Evolutionary conservation across 2,888 invertebrate genomes (phyloP), one percentile per base, ranked within the genome.

Genomic region (Tetramorium bicarinatum): DNA sequence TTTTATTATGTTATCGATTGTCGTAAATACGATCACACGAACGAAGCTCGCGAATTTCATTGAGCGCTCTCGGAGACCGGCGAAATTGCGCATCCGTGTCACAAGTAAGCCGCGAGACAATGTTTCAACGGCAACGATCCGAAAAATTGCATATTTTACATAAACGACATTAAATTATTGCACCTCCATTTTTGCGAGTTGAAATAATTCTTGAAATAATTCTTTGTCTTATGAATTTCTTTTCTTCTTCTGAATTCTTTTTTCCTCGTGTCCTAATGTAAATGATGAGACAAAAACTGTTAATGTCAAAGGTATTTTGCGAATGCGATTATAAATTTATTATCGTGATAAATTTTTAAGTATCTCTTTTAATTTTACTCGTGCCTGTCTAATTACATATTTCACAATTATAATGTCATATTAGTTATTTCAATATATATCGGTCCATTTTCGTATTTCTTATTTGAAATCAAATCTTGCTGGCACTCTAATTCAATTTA

Each of bases 101-200:
- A 44, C 21, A 56, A 77, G 34, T 54, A 54, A 54, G 4, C 34
- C 56, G 18, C 0, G 21, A 47, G 7, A 47, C 18, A 13, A 59
- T 59, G 34, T 79, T 71, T 66, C 76, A 66, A 15, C 29, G 18
- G 11, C 41, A n/a, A 41, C 44, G 29, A 77, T 54, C 44, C 21
- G 21, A 52, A n/a, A 79, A 79, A 71, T 79, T 56, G 71, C 56
- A 13, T 44, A 38, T 56, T 56, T 67, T 62, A 15, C 54, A 25
- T 29, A 54, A 77, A 3, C 56, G 44, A 21, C 44, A 34, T 44
- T 21, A 15, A 69, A 76, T 66, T 79, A 66, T 77, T 21, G 44
- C 6, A 47, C 15, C 47, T n/a, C 4, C 71, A 52, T 7, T 64
- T 34, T 67, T 18, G 8, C 18, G 2, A 25, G 52, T 64, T n/a